Conservation (phyloP, 2,113 vertebrate genomes). For the Lepus timidus region DNA sequence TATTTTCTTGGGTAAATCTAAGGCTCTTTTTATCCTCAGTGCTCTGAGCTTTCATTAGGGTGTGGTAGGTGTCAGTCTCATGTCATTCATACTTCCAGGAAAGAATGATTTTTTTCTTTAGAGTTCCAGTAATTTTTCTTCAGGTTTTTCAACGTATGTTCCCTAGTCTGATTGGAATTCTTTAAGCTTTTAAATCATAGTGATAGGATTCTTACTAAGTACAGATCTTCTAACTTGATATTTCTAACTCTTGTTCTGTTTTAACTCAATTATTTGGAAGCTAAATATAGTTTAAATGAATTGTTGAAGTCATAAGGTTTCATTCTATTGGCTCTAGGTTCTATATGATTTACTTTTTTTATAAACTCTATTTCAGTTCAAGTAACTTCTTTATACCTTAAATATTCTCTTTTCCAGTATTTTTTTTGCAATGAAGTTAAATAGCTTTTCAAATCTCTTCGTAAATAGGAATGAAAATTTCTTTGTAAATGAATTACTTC, state of each 20-base stretch:
- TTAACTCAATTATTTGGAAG: too few relatives aligned
- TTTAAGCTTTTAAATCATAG: not conserved
- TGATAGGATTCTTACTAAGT: not conserved
- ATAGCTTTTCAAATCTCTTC: not conserved
- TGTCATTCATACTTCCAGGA: not conserved
- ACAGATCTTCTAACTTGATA: not conserved
- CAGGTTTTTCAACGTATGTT: not conserved
- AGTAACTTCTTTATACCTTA: not conserved
- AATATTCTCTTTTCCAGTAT: not conserved
- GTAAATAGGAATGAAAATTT: not conserved
- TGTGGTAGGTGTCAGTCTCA: not conserved
- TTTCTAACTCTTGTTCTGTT: not conserved
- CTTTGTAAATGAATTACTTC: not conserved
- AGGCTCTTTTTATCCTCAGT: not conserved
- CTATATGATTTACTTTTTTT: not conserved
- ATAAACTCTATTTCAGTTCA: not conserved
- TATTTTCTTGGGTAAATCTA: not conserved
- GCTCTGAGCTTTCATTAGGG: not conserved
- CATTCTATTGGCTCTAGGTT: not conserved
- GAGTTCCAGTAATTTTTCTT: not conserved
- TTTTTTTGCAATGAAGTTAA: not conserved
- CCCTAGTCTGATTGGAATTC: not conserved
- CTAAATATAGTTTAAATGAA: not conserved
- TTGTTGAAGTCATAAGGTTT: not conserved
- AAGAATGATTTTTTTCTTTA: not conserved